Base-by-base conservation (phyloP, 92 coral and sea anemone species). In the Hydrozoanthus gracilis region DNA sequence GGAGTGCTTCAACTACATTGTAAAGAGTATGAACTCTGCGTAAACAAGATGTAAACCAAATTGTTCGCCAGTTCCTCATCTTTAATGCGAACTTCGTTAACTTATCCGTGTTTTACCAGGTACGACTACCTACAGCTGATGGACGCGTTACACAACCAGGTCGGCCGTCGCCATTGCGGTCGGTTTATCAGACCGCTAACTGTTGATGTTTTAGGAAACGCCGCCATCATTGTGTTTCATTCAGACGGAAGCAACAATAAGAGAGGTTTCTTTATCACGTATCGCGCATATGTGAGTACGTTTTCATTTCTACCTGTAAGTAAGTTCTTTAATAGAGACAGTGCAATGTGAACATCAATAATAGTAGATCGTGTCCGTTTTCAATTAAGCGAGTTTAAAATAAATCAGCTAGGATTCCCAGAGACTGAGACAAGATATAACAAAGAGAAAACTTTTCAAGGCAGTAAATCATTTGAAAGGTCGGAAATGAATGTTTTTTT, bases 71-170 rank as follows among this genome's bases (percentile, higher is more conserved):
- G 39, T 27, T 27, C 39, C 39, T 27, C 39, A 27, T 27, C 39
- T 27, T 27, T 27, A 27, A 0, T 27, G 39, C 39, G 39, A 27
- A 56, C 4, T 56, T 7, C 11, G 5, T 56, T 56, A 56, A 10
- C 15, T 56, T 4, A 1, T 56, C 4, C 15, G 4, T 58, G 3
- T 58, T 68, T 35, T 68, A 72, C 1, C 60, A 95, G 98, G 84
- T 95, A 92, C 74, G 98, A 95, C 70, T 95, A 92, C 87, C 51
- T 95, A 14, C 85, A 90, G 11, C 87, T 95, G 51, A 44, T 86
- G 73, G 98, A 95, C 71, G 87, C 91, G 49, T 48, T 95, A 82
- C 89, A 79, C 85, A 91, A 91, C 35, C 89, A 91, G 86, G 94
- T 91, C 20, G 94, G 92, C 58, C 88, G 88, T 62, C 84, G 94